These are phyloP conservation scores for Odontamblyopus rebecca DNA, from an alignment of 2,797 vertebrate genomes.

Conservation along the genomic window DNA sequence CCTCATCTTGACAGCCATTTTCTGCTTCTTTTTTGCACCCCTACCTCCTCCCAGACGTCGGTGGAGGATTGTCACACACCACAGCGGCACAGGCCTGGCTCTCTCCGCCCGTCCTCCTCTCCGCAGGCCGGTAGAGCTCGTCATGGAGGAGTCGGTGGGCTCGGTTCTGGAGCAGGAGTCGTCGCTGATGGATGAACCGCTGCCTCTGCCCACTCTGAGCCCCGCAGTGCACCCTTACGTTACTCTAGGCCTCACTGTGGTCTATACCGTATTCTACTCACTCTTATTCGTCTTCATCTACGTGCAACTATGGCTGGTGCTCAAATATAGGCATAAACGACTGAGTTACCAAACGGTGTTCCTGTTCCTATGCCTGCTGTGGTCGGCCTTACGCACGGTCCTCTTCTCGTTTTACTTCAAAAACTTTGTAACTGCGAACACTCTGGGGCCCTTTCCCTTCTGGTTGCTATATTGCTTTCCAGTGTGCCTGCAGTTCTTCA, in stretches of 20 bases:
- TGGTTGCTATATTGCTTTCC: slow-evolving; percentile 98
- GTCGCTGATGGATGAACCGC: slow-evolving; percentile 34
- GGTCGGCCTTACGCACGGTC: slow-evolving; percentile 91
- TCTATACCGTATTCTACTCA: slow-evolving; percentile 91
- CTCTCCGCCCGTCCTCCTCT: neutral
- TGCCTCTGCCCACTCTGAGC: slow-evolving; percentile 82
- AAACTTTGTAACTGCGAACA: slow-evolving; percentile 89
- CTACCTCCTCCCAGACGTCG: slow-evolving; percentile 9
- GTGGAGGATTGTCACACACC: neutral
- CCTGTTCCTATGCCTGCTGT: slow-evolving; percentile 94
- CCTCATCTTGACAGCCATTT: slow-evolving; percentile 34
- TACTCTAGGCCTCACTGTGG: slow-evolving; percentile 89
- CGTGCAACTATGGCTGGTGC: slow-evolving; percentile 92
- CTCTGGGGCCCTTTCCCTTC: slow-evolving; percentile 88
- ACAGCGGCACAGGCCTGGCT: slow-evolving; percentile 21
- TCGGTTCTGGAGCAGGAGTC: slow-evolving; percentile 39
- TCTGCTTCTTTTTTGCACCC: slow-evolving; percentile 5
- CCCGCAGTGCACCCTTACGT: slow-evolving; percentile 91
- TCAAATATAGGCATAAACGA: slow-evolving; percentile 93
- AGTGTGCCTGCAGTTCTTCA: slow-evolving; percentile 98
- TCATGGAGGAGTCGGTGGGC: slow-evolving; percentile 63
- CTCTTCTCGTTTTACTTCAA: slow-evolving; percentile 98
- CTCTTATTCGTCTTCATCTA: slow-evolving; percentile 93
- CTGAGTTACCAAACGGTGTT: slow-evolving; percentile 96
- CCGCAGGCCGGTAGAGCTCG: slow-evolving; percentile 18